Evolutionary conservation across 2,113 vertebrate genomes (phyloP).

Genomic region (Panthera leo): DNA sequence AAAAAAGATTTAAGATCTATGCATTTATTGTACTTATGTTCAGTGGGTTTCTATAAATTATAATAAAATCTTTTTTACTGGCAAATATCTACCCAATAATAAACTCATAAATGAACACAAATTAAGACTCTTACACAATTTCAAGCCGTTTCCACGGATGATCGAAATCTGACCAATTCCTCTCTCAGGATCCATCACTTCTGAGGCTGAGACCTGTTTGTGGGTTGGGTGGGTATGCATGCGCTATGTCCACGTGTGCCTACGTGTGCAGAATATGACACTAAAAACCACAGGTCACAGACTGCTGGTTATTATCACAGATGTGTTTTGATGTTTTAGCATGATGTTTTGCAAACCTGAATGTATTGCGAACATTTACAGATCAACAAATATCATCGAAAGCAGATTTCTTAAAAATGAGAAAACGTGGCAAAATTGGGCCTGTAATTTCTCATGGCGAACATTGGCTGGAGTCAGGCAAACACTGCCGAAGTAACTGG

Average conservation of each 20-base stretch:
- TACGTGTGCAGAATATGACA: background rate
- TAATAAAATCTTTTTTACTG: background rate
- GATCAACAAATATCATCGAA: background rate
- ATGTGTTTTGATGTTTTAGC: background rate
- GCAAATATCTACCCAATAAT: background rate
- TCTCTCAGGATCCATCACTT: background rate
- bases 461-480: background rate
- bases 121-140: background rate
- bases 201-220: background rate
- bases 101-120: background rate
- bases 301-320: background rate
- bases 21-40: background rate
- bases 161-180: background rate
- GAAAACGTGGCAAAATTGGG: background rate
- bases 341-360: slow-evolving; percentile 25
- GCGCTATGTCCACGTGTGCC: background rate
- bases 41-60: background rate
- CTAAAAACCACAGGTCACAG: background rate
- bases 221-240: background rate
- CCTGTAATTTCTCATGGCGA: background rate
- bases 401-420: slow-evolving; percentile 30
- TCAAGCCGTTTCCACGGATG: background rate
- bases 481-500: background rate
- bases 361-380: slow-evolving; percentile 10
- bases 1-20: background rate